Evolutionary conservation across 2,888 invertebrate genomes (phyloP).

Genomic region (Aphrophora alni): DNA sequence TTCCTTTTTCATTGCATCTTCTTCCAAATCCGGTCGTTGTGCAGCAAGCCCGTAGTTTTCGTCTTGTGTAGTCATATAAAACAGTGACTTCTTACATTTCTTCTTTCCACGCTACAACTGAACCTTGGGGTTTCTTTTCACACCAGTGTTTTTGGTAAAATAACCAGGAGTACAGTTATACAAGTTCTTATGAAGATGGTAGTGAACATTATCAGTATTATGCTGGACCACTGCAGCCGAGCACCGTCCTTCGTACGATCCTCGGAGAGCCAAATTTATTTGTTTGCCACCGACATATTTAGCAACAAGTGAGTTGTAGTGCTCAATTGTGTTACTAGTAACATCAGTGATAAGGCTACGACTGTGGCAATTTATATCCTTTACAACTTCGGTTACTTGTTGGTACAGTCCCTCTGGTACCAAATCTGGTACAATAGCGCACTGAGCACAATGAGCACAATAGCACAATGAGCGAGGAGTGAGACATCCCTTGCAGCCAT

Average conservation of each 20-base stretch:
- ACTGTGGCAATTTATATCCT: constrained; percentile 7
- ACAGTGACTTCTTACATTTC: constrained; percentile 2
- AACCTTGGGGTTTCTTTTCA: constrained; percentile 2
- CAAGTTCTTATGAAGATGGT: no score
- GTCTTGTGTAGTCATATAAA: background rate
- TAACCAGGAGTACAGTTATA: constrained; percentile 21
- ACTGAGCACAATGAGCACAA: constrained; percentile 9
- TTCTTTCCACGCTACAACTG: background rate
- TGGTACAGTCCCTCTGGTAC: constrained; percentile 4
- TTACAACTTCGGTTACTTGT: background rate
- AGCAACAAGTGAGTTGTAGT: constrained; percentile 18
- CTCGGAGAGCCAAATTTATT: constrained; percentile 50
- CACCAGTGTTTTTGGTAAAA: constrained; percentile 16
- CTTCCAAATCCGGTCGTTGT: no score
- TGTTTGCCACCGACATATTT: constrained; percentile 55
- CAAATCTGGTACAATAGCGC: background rate
- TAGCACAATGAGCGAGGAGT: no score
- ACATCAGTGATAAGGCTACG: constrained; percentile 18
- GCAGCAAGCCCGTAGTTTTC: no score
- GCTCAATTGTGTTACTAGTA: constrained; percentile 10
- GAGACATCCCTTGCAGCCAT: no score
- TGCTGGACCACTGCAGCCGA: no score
- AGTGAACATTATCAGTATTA: constrained; percentile 49
- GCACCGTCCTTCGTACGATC: constrained; percentile 53
- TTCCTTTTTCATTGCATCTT: background rate